phyloP scores from a whole-genome alignment of 2,797 vertebrate species.

The Rhadinocentrus ornatus region DNA sequence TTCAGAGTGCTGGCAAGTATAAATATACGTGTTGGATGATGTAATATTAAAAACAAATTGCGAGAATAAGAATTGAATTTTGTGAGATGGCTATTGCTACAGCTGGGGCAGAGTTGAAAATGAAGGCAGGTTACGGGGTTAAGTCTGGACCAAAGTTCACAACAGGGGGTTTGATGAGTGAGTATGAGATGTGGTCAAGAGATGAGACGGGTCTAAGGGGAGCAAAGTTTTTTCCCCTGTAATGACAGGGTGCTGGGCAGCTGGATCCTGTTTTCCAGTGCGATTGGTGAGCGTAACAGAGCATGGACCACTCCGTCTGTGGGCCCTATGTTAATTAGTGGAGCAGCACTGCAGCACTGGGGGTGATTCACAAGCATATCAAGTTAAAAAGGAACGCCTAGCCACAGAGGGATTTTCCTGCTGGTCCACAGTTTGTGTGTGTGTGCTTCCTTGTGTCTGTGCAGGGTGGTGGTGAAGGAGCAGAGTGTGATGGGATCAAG shows the following conservation, averaged over 20 bases:
- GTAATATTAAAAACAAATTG: constrained; percentile 13
- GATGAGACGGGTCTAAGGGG: constrained; percentile 64
- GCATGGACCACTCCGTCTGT: constrained; percentile 71
- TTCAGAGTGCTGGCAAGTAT: not conserved
- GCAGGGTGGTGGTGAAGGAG: constrained; percentile 31
- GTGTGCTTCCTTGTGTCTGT: constrained; percentile 32
- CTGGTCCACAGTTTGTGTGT: constrained; percentile 46
- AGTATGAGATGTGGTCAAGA: constrained; percentile 67
- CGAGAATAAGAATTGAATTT: constrained; percentile 19
- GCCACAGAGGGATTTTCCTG: constrained; percentile 82
- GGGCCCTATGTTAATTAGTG: constrained; percentile 81
- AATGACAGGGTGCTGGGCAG: constrained; percentile 79
- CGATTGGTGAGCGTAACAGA: constrained; percentile 67
- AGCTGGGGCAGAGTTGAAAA: constrained; percentile 41
- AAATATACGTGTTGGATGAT: not conserved
- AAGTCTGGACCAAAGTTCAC: constrained; percentile 60
- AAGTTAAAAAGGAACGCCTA: constrained; percentile 82
- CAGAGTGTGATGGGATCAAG: constrained; percentile 63
- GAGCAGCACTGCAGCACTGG: constrained; percentile 71
- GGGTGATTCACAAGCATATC: constrained; percentile 85
- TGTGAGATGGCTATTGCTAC: constrained; percentile 27
- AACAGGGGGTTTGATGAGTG: constrained; percentile 49
- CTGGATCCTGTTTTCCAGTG: constrained; percentile 83
- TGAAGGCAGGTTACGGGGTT: constrained; percentile 63
- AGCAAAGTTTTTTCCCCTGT: constrained; percentile 52